Evolutionary conservation across 2,797 vertebrate species (phyloP), one percentile per base, ranked within the genome.

Genomic region (Tapera naevia): DNA sequence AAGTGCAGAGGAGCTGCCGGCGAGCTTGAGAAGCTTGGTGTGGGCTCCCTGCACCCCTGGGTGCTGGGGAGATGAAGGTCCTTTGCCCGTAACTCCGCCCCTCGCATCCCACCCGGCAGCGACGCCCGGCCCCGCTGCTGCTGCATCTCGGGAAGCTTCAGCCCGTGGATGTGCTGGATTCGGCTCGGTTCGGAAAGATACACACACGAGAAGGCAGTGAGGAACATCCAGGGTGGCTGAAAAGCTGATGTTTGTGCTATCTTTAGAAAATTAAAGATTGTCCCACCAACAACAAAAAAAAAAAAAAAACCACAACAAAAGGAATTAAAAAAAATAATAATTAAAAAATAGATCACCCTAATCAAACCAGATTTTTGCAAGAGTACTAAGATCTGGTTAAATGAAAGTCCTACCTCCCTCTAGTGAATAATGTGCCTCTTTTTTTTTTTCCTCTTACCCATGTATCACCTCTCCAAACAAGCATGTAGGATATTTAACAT

Each of bases 221-320:
- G 80, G 39, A 73, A 46, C 18, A 32, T 14, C n/a, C 14, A 24
- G 57, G 79, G 82, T 39, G 92, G 95, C 93, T 56, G 71, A 48
- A 11, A 41, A 93, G 96, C 95, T 89, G 97, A 88, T 88, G 91
- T 73, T 93, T 95, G 97, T 96, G 96, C 96, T 95, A 85, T 97
- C 97, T 97, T 97, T 96, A 98, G 97, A 96, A 97, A 98, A 98
- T 97, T 95, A 98, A 98, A 98, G 97, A 97, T 96, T 96, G 97
- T 96, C 96, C 97, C 97, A 96, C 95, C 95, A 78, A 96, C 27
- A 81, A n/a, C n/a, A n/a, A 61, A 25, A 50, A 50, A 24, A 48
- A 48, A 50, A n/a, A n/a, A n/a, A n/a, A n/a, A n/a, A n/a, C n/a
- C n/a, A n/a, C n/a, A n/a, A n/a, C n/a, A n/a, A n/a, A 71, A 93